These are phyloP conservation scores for Dallia pectoralis DNA, from an alignment of 2,797 vertebrate genomes.

Conservation along the genomic window DNA sequence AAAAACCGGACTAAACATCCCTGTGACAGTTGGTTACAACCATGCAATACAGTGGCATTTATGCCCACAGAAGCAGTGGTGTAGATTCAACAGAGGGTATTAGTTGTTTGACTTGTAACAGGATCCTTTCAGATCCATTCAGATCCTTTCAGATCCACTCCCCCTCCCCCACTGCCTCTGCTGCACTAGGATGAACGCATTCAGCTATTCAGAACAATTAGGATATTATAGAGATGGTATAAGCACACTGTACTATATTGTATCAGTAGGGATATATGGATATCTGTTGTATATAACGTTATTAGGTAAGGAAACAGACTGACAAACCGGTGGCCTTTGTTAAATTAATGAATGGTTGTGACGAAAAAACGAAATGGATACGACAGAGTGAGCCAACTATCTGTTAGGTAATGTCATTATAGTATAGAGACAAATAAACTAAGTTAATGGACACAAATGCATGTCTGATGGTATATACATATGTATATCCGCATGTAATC, in stretches of 20 bases:
- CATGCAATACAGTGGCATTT: neutral
- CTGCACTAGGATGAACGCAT: conserved; percentile 25
- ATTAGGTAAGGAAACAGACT: neutral
- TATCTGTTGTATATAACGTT: neutral
- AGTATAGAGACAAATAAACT: neutral
- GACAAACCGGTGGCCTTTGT: neutral
- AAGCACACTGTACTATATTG: neutral
- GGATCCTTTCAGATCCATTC: conserved; percentile 21
- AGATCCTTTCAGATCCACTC: conserved; percentile 23
- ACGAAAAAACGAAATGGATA: neutral
- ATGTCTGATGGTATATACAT: neutral
- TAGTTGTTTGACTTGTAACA: conserved; percentile 21
- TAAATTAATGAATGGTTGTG: neutral
- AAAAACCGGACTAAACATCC: conserved; percentile 2
- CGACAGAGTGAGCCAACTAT: neutral
- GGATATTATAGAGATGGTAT: neutral
- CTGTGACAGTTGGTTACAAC: conserved; percentile 29
- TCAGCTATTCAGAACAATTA: conserved; percentile 21
- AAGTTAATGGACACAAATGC: neutral
- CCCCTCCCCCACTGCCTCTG: conserved; percentile 42
- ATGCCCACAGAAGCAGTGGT: conserved; percentile 1
- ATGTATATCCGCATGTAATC: neutral
- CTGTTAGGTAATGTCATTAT: neutral
- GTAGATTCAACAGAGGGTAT: conserved; percentile 19
- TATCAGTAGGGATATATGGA: neutral